Conservation (phyloP, 2,888 invertebrate species). For the Cotesia congregata region DNA sequence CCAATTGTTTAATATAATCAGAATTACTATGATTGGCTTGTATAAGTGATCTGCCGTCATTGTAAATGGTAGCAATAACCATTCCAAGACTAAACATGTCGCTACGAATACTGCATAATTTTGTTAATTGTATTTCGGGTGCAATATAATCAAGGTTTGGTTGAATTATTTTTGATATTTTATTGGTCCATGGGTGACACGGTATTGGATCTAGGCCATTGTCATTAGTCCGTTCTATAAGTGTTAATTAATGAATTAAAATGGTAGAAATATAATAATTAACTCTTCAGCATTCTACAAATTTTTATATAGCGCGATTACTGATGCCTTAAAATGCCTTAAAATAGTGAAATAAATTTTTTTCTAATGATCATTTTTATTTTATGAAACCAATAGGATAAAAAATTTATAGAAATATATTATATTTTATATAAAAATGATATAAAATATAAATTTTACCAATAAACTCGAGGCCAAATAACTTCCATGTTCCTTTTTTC, state of each 20-base stretch:
- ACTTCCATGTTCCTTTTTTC: slow-evolving; percentile 95
- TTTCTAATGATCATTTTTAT: too few species aligned
- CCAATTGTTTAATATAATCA: slow-evolving; percentile 91
- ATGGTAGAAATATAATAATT: neutral
- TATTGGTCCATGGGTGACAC: slow-evolving; percentile 91
- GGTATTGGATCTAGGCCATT: slow-evolving; percentile 73
- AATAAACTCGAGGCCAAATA: slow-evolving; percentile 93
- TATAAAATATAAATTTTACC: slow-evolving; percentile 73
- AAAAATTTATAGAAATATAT: neutral
- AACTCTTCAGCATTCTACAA: too few species aligned
- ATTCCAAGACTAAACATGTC: slow-evolving; percentile 98
- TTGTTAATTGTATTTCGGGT: slow-evolving; percentile 91
- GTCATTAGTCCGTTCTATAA: slow-evolving; percentile 74
- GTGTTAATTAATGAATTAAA: neutral
- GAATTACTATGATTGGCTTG: slow-evolving; percentile 92
- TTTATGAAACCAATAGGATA: neutral
- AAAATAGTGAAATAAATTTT: neutral
- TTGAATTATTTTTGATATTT: slow-evolving; percentile 92
- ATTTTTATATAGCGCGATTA: too few species aligned
- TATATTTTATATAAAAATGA: neutral
- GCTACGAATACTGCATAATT: slow-evolving; percentile 86
- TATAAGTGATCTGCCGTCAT: slow-evolving; percentile 89
- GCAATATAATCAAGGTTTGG: slow-evolving; percentile 95
- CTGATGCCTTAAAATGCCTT: neutral
- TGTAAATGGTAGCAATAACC: slow-evolving; percentile 93